Evolutionary conservation across 2,113 vertebrate species (phyloP).

Genomic region (Puffinus mauretanicus): DNA sequence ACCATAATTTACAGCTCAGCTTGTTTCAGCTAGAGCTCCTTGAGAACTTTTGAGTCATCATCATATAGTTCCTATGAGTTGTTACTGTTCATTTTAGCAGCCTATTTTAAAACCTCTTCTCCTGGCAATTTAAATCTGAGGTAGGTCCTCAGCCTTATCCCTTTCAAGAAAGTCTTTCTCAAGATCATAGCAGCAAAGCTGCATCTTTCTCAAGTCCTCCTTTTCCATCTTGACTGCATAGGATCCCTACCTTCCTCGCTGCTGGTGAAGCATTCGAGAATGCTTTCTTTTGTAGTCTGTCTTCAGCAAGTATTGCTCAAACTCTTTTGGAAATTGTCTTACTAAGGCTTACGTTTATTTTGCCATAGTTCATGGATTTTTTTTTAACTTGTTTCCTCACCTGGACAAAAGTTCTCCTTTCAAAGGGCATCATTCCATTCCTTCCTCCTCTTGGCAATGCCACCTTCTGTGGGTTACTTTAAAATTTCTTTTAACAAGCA

Average conservation of each 20-base stretch:
- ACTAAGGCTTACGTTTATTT: background rate
- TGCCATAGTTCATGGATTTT: background rate
- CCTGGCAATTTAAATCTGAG: background rate
- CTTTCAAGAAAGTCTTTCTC: background rate
- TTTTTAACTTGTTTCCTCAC: background rate
- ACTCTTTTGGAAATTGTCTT: background rate
- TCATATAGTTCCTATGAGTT: background rate
- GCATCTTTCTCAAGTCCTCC: background rate
- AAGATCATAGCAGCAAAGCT: background rate
- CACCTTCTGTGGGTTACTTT: background rate
- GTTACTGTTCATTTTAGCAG: background rate
- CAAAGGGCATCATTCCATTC: background rate
- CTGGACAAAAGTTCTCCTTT: background rate
- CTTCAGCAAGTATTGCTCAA: background rate
- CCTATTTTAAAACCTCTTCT: background rate
- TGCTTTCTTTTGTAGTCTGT: background rate
- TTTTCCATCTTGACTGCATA: background rate
- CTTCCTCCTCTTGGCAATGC: background rate
- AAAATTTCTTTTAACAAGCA: background rate
- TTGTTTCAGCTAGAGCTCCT: background rate
- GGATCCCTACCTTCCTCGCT: background rate
- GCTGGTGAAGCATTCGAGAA: background rate
- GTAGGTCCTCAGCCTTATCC: background rate
- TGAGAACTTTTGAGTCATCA: background rate
- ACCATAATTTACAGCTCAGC: background rate